These are phyloP conservation scores for Sabatieria punctata DNA, from an alignment of 2,888 invertebrate species.

Conservation along the genomic window DNA sequence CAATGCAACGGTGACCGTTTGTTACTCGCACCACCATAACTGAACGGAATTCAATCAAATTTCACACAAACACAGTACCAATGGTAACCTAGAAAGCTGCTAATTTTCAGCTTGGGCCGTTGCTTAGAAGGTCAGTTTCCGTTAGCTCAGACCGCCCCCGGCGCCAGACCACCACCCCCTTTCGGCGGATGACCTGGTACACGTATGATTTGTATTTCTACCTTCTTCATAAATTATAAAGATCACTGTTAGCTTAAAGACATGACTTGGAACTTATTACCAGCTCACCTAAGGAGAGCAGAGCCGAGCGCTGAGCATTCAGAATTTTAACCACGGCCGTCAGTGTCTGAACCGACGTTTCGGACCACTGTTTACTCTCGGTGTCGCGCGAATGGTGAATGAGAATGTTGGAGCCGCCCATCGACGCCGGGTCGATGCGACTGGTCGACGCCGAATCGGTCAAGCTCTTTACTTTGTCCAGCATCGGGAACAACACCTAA, in stretches of 20 bases:
- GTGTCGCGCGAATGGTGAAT: conserved; percentile 97
- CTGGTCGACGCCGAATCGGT: conserved; percentile 5
- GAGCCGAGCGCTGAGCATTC: conserved; percentile 20
- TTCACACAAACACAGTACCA: no score
- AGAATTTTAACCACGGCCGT: conserved; percentile 29
- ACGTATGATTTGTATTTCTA: no score
- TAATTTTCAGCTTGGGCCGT: no score
- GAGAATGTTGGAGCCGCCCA: conserved; percentile 65
- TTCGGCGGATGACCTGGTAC: no score
- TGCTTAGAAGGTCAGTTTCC: no score
- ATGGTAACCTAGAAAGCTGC: no score
- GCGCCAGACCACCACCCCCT: no score
- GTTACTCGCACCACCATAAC: no score
- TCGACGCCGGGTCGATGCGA: background rate
- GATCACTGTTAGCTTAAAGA: background rate
- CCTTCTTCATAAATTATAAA: no score
- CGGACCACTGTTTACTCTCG: conserved; percentile 97
- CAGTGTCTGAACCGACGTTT: conserved; percentile 59
- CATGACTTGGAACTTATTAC: background rate
- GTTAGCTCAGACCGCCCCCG: no score
- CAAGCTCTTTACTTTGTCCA: conserved; percentile 63
- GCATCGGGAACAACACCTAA: conserved; percentile 70
- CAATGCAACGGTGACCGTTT: no score
- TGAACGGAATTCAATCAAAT: no score
- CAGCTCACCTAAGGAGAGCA: conserved; percentile 14